Evolutionary conservation across 2,888 invertebrate species (phyloP).

Genomic region (Ferrisia virgata): DNA sequence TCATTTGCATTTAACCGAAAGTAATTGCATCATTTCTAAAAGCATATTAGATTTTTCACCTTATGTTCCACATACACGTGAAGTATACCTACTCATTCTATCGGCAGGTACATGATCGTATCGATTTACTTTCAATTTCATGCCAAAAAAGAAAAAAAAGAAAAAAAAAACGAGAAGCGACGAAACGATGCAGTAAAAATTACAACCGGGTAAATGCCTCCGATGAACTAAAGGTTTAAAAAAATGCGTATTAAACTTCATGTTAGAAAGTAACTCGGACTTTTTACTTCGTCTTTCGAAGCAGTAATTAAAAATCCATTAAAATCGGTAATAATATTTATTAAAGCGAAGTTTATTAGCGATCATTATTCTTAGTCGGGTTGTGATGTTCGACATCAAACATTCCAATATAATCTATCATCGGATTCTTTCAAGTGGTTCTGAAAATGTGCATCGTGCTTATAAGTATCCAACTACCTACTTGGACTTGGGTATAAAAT

Average conservation of each 20-base stretch:
- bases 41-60: not conserved
- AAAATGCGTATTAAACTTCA: not conserved
- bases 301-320: constrained; percentile 40
- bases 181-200: not conserved
- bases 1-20: constrained; percentile 13
- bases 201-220: not conserved
- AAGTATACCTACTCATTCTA: too few species aligned
- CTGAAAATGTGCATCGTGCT: not conserved
- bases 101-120: not conserved
- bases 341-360: constrained; percentile 31
- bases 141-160: too few species aligned
- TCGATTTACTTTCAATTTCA: not conserved
- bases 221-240: not conserved
- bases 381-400: constrained; percentile 31
- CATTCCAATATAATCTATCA: constrained; percentile 13
- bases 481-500: too few species aligned
- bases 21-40: not conserved
- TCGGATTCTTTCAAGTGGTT: constrained; percentile 24
- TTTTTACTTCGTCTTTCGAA: not conserved
- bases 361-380: constrained; percentile 28
- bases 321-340: constrained; percentile 35
- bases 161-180: not conserved
- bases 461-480: not conserved
- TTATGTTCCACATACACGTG: not conserved
- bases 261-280: constrained; percentile 13